Percentiles rank a stretch among this genome's conserved stretches.
Conservation (phyloP, 2,888 invertebrate species). For the Hipparchia sbordonii region DNA sequence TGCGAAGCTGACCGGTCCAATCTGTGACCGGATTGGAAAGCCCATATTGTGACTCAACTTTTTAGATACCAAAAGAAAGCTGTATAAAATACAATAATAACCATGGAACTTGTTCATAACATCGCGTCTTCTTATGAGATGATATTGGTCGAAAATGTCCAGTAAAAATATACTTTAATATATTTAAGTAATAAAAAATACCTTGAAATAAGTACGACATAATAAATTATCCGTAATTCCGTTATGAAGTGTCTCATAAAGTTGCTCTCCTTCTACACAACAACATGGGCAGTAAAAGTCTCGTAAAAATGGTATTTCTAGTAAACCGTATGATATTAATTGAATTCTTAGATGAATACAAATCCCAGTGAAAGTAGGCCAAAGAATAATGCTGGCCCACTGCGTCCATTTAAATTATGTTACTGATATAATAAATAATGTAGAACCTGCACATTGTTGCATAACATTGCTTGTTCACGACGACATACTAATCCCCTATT, state of each 20-base stretch:
- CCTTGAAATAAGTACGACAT: slow-evolving; percentile 17
- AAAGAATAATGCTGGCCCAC: slow-evolving; percentile 44
- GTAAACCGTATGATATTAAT: slow-evolving; percentile 23
- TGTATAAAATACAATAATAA: slow-evolving; percentile 17
- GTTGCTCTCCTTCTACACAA: slow-evolving; percentile 18
- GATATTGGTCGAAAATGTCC: slow-evolving; percentile 27
- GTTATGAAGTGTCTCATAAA: slow-evolving; percentile 29
- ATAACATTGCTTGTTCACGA: slow-evolving; percentile 12
- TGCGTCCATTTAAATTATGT: slow-evolving; percentile 26
- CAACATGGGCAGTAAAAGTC: slow-evolving; percentile 42
- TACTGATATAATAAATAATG: slow-evolving; percentile 20
- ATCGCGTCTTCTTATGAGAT: slow-evolving; percentile 10
- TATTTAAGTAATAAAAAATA: slow-evolving; percentile 18
- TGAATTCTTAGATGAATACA: slow-evolving; percentile 29
- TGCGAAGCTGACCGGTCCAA: not conserved
- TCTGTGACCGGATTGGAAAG: slow-evolving; percentile 1
- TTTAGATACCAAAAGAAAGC: slow-evolving; percentile 16
- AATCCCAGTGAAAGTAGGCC: slow-evolving; percentile 63
- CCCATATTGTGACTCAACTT: slow-evolving; percentile 22
- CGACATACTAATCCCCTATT: not conserved
- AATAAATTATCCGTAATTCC: slow-evolving; percentile 27
- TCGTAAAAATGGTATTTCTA: slow-evolving; percentile 45
- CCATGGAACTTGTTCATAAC: slow-evolving; percentile 9
- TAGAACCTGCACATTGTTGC: slow-evolving; percentile 26
- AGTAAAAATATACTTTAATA: slow-evolving; percentile 15